A percentile compares a stretch with the other conserved stretches of the same genome.
phyloP scores from a whole-genome alignment of 2,113 vertebrate species.

The Tetraodon nigroviridis region DNA sequence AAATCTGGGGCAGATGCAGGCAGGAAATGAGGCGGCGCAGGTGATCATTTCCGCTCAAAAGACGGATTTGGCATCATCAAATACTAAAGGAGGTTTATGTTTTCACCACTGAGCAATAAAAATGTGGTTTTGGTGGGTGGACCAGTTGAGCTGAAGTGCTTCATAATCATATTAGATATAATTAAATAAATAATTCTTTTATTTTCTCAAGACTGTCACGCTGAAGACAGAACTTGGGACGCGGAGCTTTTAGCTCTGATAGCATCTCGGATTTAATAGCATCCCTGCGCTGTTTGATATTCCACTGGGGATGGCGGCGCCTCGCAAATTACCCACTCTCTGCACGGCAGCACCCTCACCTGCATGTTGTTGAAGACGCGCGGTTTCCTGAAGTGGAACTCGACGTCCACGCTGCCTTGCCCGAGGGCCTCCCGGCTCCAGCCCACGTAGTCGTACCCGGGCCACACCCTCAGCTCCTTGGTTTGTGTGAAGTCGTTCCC shows the following conservation, averaged over 20 bases:
- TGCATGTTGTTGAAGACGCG: conserved; percentile 84
- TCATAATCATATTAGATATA: conserved; percentile 7
- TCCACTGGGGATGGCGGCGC: not conserved
- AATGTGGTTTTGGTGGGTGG: not conserved
- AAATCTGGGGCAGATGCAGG: not conserved
- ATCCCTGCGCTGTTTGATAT: conserved; percentile 5
- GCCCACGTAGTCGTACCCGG: conserved; percentile 90
- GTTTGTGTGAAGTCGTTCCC: conserved; percentile 84
- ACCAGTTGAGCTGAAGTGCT: not conserved
- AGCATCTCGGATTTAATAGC: conserved; percentile 33
- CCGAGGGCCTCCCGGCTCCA: conserved; percentile 81
- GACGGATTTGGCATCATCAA: too few relatives aligned
- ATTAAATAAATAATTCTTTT: too few relatives aligned
- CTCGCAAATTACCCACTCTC: not conserved
- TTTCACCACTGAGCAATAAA: not conserved
- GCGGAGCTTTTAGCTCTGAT: conserved; percentile 11
- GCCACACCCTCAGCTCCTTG: conserved; percentile 86
- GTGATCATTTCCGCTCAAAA: too few relatives aligned
- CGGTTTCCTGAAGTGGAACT: conserved; percentile 86
- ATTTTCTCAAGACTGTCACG: conserved; percentile 7
- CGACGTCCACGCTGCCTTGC: conserved; percentile 80
- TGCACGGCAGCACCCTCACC: conserved; percentile 57
- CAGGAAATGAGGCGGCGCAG: not conserved
- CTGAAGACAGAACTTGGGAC: conserved; percentile 4
- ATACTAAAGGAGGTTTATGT: too few relatives aligned